These are phyloP conservation scores for Cygnus olor DNA, from an alignment of 2,797 vertebrate species.

Conservation along the genomic window DNA sequence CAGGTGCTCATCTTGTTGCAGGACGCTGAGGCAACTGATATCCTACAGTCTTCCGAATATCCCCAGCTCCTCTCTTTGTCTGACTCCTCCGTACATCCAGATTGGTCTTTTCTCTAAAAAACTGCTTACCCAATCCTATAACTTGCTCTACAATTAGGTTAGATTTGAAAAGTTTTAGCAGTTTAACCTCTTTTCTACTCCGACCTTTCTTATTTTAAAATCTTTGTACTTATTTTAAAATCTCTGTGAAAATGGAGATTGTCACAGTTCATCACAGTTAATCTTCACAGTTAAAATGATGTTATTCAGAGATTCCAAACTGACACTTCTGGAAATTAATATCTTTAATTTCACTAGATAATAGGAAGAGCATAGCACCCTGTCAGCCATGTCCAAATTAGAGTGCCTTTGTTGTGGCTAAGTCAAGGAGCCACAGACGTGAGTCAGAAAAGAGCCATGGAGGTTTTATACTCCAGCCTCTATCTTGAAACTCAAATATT, in stretches of 20 bases:
- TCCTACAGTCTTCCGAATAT: not conserved
- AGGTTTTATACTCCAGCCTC: not conserved
- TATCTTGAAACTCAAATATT: not conserved
- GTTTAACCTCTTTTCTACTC: not conserved
- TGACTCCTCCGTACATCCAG: not conserved
- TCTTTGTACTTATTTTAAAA: not conserved
- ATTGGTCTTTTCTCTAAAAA: not conserved
- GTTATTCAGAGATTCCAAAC: not conserved
- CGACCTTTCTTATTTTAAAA: not conserved
- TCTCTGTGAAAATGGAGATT: not conserved
- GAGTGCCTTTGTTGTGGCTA: not conserved
- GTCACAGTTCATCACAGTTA: not conserved
- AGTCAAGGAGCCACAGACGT: not conserved
- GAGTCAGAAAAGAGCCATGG: not conserved
- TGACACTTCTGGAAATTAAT: not conserved
- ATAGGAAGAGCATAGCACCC: not conserved
- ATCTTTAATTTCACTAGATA: not conserved
- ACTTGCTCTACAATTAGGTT: not conserved
- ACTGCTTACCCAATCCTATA: not conserved
- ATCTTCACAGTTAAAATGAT: not conserved
- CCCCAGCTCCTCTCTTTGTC: not conserved
- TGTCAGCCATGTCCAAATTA: not conserved
- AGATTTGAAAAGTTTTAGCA: not conserved
- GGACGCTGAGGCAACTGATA: not conserved
- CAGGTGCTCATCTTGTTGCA: not conserved